Conservation (phyloP, 2,113 vertebrate genomes). For the Neolamprologus falcicula region DNA sequence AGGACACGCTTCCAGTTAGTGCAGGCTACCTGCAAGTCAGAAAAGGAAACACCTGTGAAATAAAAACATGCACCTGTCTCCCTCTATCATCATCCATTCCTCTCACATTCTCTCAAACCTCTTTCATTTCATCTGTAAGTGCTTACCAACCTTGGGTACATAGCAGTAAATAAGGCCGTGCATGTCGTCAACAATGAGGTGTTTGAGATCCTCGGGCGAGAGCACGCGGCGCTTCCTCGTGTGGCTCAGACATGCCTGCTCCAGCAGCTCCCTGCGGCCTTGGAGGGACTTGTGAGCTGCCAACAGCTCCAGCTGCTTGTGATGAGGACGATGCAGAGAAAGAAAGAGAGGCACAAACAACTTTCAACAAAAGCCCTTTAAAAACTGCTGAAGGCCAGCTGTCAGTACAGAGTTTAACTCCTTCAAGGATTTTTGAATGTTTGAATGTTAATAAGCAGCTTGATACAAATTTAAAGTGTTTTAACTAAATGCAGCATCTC, state of each 20-base stretch:
- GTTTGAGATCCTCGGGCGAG: slow-evolving; percentile 80
- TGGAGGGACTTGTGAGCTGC: slow-evolving; percentile 74
- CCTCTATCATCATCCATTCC: not conserved
- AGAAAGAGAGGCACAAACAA: not conserved
- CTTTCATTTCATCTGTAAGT: not conserved
- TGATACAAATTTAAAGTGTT: not conserved
- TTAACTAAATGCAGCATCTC: not conserved
- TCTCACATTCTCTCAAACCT: not conserved
- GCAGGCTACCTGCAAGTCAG: slow-evolving; percentile 77
- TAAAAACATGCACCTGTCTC: not conserved
- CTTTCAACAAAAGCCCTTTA: not conserved
- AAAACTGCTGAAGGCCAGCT: not conserved
- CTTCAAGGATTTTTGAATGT: not conserved
- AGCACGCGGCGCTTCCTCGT: slow-evolving; percentile 81
- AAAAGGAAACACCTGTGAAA: not conserved
- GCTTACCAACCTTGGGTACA: slow-evolving; percentile 80
- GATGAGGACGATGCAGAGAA: not conserved
- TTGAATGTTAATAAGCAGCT: not conserved
- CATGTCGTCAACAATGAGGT: slow-evolving; percentile 89
- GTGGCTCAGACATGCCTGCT: slow-evolving; percentile 75
- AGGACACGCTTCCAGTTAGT: slow-evolving; percentile 96
- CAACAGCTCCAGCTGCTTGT: slow-evolving; percentile 53
- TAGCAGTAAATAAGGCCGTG: slow-evolving; percentile 93
- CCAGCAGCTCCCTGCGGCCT: slow-evolving; percentile 79
- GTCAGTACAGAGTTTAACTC: not conserved